Evolutionary conservation across 2,113 vertebrate species (phyloP).

Genomic region (Chascanopsetta lugubris): DNA sequence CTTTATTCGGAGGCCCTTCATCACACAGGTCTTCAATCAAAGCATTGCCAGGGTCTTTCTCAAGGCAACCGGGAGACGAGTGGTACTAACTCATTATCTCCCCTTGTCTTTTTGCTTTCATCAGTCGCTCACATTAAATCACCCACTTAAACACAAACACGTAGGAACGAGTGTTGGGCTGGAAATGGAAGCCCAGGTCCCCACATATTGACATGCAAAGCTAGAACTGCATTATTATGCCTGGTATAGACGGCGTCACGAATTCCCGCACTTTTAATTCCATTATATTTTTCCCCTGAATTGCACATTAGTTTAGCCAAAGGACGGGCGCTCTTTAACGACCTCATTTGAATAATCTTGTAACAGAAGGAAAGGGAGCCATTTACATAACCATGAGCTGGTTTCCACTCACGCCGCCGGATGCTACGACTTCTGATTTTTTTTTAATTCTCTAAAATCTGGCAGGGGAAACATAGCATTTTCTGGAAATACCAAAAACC

Average conservation of each 20-base stretch:
- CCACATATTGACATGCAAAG: background rate
- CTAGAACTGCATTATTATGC: background rate
- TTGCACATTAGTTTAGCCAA: constrained; percentile 45
- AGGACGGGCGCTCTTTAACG: constrained; percentile 32
- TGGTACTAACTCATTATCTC: constrained; percentile 8
- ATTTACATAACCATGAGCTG: constrained; percentile 56
- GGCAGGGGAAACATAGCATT: background rate
- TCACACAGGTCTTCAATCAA: constrained; percentile 41
- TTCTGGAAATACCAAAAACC: constrained; percentile 1
- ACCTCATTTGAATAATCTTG: constrained; percentile 63
- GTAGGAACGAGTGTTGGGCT: background rate
- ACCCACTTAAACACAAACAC: background rate
- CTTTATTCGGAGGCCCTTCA: constrained; percentile 27
- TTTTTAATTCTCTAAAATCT: constrained; percentile 34
- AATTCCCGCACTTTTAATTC: constrained; percentile 48
- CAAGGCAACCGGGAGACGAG: constrained; percentile 18
- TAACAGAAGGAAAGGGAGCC: constrained; percentile 7
- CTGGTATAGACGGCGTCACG: constrained; percentile 7
- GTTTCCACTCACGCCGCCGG: constrained; percentile 26
- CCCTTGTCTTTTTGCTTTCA: background rate
- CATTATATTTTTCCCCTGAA: constrained; percentile 36
- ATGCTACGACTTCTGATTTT: constrained; percentile 35
- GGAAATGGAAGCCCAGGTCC: constrained; percentile 21
- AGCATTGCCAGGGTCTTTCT: background rate
- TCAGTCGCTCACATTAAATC: constrained; percentile 19